Evolutionary conservation across 2,113 vertebrate genomes (phyloP), one percentile per base, ranked within the genome.

Genomic region (Cyprinodon variegatus): DNA sequence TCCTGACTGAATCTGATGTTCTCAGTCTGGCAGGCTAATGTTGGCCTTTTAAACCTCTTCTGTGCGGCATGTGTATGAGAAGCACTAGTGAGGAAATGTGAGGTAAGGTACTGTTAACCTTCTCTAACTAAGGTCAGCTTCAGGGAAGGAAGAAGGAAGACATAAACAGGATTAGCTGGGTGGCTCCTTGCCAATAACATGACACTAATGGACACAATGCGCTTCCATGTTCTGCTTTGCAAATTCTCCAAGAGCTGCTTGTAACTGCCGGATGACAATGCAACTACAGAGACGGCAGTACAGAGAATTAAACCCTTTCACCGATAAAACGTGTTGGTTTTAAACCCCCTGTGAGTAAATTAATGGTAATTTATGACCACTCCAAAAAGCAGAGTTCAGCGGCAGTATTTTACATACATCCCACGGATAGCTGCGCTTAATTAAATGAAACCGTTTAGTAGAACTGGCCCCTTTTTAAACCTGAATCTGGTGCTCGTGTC

Each of bases 201-300:
- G 60, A 68, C 40, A 66, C 48, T 20, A 53, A 45, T 2, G 4
- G 39, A 59, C 57, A 9, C 46, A 4, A 70, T 68, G 59, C n/a
- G 43, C 11, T 45, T 46, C 41, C 70, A 72, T 66, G 65, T 79
- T 69, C 70, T 68, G 61, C n/a, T 62, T 60, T 62, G 61, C 62
- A 80, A 81, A 69, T 48, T 41, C 77, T 79, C 67, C 61, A 74
- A 79, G 73, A 76, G 69, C 57, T 61, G 36, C 72, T 63, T 10
- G 2, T 74, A 85, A 77, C 62, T 72, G 6, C 57, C 60, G 43
- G n/a, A 67, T 37, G 36, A 61, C 71, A 76, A 68, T 81, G 38
- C 48, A 39, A 74, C 36, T 15, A 29, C 70, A 85, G 53, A 83
- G 83, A 68, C 53, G 39, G 38, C 72, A 59, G 61, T 37, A 72